Evolutionary conservation across 2,113 vertebrate species (phyloP).

Genomic region (Cairina moschata): DNA sequence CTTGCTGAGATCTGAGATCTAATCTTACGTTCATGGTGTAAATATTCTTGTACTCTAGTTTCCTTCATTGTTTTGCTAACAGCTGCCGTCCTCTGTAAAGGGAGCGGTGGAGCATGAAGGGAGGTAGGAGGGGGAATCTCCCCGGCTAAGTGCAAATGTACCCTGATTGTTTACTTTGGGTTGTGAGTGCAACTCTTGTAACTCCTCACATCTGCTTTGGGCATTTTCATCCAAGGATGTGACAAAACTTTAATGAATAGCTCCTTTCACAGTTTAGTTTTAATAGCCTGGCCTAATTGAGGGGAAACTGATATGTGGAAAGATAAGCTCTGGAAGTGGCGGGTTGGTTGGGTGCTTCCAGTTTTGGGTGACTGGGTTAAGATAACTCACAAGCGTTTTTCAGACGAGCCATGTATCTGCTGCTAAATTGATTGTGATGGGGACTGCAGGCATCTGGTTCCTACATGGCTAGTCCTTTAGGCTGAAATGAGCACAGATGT

Average conservation of each 20-base stretch:
- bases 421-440: neutral
- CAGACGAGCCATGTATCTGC: neutral
- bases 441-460: neutral
- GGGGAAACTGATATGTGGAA: conserved; percentile 15
- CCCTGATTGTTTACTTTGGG: neutral
- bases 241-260: conserved; percentile 59
- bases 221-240: conserved; percentile 54
- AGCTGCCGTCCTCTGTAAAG: conserved; percentile 40
- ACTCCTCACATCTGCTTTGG: conserved; percentile 10
- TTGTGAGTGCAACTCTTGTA: conserved; percentile 8
- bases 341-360: neutral
- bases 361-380: neutral
- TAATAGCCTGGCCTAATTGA: conserved; percentile 62
- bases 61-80: conserved; percentile 39
- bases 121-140: neutral
- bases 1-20: conserved; percentile 31
- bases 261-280: conserved; percentile 27
- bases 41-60: conserved; percentile 32
- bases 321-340: neutral
- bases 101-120: conserved; percentile 34
- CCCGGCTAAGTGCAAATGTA: conserved; percentile 39
- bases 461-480: neutral
- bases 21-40: conserved; percentile 17
- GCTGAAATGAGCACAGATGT: neutral
- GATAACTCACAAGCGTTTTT: neutral